Evolutionary conservation across 2,888 invertebrate genomes (phyloP).

Genomic region (Cactoblastis cactorum): DNA sequence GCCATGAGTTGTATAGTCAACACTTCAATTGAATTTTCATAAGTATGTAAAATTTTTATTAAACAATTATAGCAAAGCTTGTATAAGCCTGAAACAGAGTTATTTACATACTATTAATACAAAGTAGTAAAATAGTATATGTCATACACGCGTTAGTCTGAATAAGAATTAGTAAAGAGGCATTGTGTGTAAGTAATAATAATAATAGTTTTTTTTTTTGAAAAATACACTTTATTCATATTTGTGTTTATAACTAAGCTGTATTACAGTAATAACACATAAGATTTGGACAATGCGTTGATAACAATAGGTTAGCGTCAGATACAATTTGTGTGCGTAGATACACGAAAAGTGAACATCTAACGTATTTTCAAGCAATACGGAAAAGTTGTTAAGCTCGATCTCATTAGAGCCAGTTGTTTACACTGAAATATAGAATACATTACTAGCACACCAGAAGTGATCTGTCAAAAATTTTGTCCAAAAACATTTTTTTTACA

Average conservation of each 20-base stretch:
- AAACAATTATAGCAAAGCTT: too few relatives aligned
- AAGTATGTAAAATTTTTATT: too few relatives aligned
- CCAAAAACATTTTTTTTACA: too few relatives aligned
- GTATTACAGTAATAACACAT: slow-evolving; percentile 33
- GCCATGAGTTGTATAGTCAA: too few relatives aligned
- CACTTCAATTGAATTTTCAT: too few relatives aligned
- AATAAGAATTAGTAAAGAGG: neutral
- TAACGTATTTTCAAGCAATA: slow-evolving; percentile 9
- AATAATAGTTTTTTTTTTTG: slow-evolving; percentile 27
- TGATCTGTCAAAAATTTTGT: too few relatives aligned
- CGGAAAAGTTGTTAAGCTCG: neutral
- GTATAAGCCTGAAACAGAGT: too few relatives aligned
- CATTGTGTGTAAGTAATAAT: neutral
- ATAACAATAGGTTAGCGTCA: slow-evolving; percentile 6
- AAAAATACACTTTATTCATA: slow-evolving; percentile 48
- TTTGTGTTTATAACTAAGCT: slow-evolving; percentile 44
- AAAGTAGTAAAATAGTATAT: too few relatives aligned
- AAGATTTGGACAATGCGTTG: neutral
- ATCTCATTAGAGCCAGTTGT: slow-evolving; percentile 3
- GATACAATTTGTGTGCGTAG: slow-evolving; percentile 2
- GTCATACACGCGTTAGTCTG: too few relatives aligned
- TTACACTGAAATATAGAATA: too few relatives aligned
- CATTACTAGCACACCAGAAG: too few relatives aligned
- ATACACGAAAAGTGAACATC: slow-evolving; percentile 7
- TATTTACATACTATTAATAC: too few relatives aligned